Conservation (phyloP, 2,888 invertebrate species). For the Phyllotreta cruciferae region DNA sequence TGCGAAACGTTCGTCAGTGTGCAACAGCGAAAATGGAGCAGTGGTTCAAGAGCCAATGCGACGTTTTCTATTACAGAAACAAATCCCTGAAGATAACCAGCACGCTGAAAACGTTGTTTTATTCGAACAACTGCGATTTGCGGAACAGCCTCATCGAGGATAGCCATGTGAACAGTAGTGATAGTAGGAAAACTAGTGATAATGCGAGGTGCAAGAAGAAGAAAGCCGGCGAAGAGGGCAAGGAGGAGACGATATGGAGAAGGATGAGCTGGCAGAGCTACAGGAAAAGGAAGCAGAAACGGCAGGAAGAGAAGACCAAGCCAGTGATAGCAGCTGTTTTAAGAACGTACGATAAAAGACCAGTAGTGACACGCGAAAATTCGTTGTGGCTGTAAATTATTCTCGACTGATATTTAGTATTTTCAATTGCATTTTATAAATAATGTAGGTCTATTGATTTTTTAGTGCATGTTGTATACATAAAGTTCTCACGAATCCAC, state of each 20-base stretch:
- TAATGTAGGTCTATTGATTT: no score
- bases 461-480: no score
- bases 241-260: slow-evolving; percentile 44
- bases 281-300: slow-evolving; percentile 43
- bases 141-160: slow-evolving; percentile 39
- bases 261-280: slow-evolving; percentile 48
- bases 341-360: slow-evolving; percentile 49
- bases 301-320: slow-evolving; percentile 45
- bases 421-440: no score
- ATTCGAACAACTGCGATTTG: slow-evolving; percentile 27
- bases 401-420: neutral
- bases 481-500: no score
- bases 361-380: slow-evolving; percentile 27
- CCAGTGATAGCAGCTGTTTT: slow-evolving; percentile 50
- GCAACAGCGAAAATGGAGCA: slow-evolving; percentile 36
- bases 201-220: slow-evolving; percentile 15
- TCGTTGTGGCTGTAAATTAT: slow-evolving; percentile 26
- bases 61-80: slow-evolving; percentile 42
- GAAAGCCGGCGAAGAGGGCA: slow-evolving; percentile 19
- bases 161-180: slow-evolving; percentile 12
- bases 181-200: slow-evolving; percentile 14
- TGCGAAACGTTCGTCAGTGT: neutral
- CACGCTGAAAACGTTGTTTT: slow-evolving; percentile 41
- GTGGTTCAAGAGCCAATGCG: slow-evolving; percentile 47
- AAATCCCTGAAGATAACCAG: slow-evolving; percentile 39